Conservation (phyloP, 2,888 invertebrate genomes). For the Idaea aversata region DNA sequence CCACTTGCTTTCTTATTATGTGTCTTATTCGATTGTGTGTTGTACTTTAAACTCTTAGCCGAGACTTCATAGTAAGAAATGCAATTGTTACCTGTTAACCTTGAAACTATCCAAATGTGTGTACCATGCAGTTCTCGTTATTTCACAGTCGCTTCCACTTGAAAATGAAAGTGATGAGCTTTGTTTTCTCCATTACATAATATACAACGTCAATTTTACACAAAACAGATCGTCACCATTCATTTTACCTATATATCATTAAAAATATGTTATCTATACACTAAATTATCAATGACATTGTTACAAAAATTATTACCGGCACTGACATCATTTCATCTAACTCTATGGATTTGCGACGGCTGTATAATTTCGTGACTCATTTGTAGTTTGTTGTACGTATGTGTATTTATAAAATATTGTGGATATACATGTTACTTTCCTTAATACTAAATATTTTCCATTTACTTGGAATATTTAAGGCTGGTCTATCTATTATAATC, state of each 20-base stretch:
- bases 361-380: constrained; percentile 72
- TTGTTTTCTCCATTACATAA: constrained; percentile 25
- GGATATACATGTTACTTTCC: constrained; percentile 62
- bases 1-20: constrained; percentile 78
- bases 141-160: constrained; percentile 65
- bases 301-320: not conserved
- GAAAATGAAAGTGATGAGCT: constrained; percentile 49
- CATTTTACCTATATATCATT: constrained; percentile 4
- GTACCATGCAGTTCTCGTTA: constrained; percentile 75
- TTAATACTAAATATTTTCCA: constrained; percentile 49
- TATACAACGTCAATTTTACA: not conserved
- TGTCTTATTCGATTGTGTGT: constrained; percentile 39
- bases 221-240: constrained; percentile 37
- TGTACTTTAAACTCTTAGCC: constrained; percentile 35
- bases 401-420: constrained; percentile 74
- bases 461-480: constrained; percentile 68
- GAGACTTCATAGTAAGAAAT: constrained; percentile 70
- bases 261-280: not conserved
- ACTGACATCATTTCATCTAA: constrained; percentile 22
- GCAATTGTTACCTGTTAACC: constrained; percentile 57
- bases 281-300: not conserved
- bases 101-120: constrained; percentile 68
- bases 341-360: constrained; percentile 78
- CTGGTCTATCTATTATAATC: constrained; percentile 31
- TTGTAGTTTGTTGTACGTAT: constrained; percentile 78